A percentile compares a stretch with the other conserved stretches of the same genome.
phyloP scores from a whole-genome alignment of 2,113 vertebrate genomes.

The Oreochromis spilurus region DNA sequence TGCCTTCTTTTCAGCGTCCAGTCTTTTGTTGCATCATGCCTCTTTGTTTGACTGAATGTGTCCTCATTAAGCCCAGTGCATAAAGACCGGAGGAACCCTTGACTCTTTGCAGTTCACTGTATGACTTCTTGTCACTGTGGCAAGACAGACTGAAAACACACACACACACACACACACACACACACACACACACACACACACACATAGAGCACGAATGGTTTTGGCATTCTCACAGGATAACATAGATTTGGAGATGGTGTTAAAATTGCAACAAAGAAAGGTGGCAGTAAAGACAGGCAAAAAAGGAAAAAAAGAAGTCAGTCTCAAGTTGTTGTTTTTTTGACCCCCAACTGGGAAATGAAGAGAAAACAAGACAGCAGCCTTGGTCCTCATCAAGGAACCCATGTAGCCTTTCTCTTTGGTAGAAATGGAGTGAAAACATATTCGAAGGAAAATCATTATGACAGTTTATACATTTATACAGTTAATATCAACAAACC shows the following conservation, averaged over 20 bases:
- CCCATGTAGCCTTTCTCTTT: conserved; percentile 11
- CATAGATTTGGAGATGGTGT: conserved; percentile 48
- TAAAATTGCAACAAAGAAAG: conserved; percentile 48
- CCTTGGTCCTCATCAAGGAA: conserved; percentile 33
- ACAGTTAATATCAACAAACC: not conserved
- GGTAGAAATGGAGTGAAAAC: conserved; percentile 12
- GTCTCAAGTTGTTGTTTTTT: conserved; percentile 35
- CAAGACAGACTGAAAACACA: conserved; percentile 8
- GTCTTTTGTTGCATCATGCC: conserved; percentile 64
- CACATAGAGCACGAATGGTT: not conserved
- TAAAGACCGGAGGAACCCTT: conserved; percentile 66
- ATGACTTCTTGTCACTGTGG: conserved; percentile 36
- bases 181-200: not conserved
- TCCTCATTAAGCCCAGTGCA: conserved; percentile 70
- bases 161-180: not conserved
- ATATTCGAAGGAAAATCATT: not conserved
- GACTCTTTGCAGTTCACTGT: conserved; percentile 61
- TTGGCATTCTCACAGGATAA: conserved; percentile 31
- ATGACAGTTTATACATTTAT: not conserved
- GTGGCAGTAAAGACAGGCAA: conserved; percentile 10
- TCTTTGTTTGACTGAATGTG: conserved; percentile 58
- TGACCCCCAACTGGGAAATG: conserved; percentile 50
- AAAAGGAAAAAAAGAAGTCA: not conserved
- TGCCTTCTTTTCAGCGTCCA: conserved; percentile 57
- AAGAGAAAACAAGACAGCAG: conserved; percentile 40